phyloP scores from a whole-genome alignment of 2,797 vertebrate species.

The Lepilemur septentrionalis region DNA sequence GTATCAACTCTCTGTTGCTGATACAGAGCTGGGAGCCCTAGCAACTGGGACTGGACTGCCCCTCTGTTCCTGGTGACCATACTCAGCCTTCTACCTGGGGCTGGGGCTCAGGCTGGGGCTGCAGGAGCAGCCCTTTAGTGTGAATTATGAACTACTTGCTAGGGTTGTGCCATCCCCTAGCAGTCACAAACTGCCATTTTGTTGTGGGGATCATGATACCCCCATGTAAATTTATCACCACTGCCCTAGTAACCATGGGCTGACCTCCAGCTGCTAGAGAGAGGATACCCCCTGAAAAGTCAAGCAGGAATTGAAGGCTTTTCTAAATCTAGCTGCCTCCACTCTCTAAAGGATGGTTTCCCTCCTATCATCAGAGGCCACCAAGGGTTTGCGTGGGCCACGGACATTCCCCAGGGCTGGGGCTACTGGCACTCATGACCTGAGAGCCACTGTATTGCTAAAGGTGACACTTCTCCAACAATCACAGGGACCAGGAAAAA shows the following conservation, averaged over 20 bases:
- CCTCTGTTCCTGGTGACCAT: neutral
- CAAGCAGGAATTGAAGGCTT: neutral
- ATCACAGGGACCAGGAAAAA: neutral
- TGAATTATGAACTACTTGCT: neutral
- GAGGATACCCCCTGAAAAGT: accelerated
- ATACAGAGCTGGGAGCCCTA: neutral
- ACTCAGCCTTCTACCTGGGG: neutral
- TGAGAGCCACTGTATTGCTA: neutral
- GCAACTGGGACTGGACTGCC: neutral
- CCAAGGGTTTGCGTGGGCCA: neutral
- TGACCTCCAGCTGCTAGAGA: neutral
- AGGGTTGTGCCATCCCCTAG: neutral
- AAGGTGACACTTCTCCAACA: neutral
- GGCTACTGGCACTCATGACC: neutral
- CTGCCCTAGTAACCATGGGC: neutral
- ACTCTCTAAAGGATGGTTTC: too few relatives aligned
- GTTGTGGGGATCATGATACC: neutral
- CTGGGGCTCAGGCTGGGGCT: neutral
- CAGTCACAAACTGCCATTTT: neutral
- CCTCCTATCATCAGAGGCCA: neutral
- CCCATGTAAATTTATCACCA: neutral
- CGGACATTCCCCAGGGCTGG: neutral
- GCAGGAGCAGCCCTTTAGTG: neutral
- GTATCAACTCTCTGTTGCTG: neutral
- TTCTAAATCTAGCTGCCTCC: neutral